Base-by-base conservation (phyloP, 2,888 invertebrate genomes). In the Caenorhabditis wallacei region DNA sequence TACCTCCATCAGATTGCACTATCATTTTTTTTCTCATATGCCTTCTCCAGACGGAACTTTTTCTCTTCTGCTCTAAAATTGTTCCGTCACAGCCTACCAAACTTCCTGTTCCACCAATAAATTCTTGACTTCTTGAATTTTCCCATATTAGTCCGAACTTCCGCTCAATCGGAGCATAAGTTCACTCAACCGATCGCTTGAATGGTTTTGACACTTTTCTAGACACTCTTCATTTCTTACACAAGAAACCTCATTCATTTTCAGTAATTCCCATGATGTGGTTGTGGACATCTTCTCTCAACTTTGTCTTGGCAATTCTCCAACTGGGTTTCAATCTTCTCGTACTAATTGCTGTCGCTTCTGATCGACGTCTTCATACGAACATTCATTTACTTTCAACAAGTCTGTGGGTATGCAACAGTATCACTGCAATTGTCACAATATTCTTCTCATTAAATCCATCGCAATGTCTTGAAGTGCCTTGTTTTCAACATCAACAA, bases 401-500 rank as follows among this genome's bases (percentile, higher is more conserved):
- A 10, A 87, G 84, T 74, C 72, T 87, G 0, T 87, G 87, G 87
- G 72, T 85, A 13, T 87, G 85, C 69, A 87, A 87, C 68, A 80
- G 82, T 70, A 85, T 87, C 53, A 82, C 87, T 43, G 85, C 87
- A 13, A 85, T 85, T 13, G 85, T 87, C 64, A 84, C 85, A 13
- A 85, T 87, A 30, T 87, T 87, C 80, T 87, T 85, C 72, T 79
- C 82, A 2, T 79, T 87, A n/a, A 84, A 80, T 26, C 85, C 84
- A 26, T 74, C 76, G 8, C 75, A 84, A 54, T 84, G 84, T 48
- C 48, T 80, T 0, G 84, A 84, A 68, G 61, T 71, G 3, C 64
- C 80, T 2, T 84, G 84, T 20, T 82, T 74, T 69, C 76, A 76
- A 10, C 68, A 68, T 64, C 75, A 64, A 22, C 75, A 64, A 56